A percentile compares a stretch with the other conserved stretches of the same genome.
These are phyloP conservation scores for Furcifer pardalis DNA, from an alignment of 2,797 vertebrate species.

Conservation along the genomic window DNA sequence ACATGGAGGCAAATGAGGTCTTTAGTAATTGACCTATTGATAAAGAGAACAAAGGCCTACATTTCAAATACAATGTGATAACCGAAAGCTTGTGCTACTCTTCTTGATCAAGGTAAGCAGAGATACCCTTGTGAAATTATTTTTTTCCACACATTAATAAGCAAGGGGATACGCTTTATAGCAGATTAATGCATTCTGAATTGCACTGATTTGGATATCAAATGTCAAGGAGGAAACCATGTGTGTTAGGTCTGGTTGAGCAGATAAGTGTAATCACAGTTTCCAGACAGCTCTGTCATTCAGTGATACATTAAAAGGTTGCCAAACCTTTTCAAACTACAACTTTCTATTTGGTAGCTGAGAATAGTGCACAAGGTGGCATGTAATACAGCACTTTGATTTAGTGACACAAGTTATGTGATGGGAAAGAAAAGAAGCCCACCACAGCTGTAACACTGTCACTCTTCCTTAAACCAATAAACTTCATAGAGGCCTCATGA, in stretches of 20 bases:
- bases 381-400: conserved; percentile 28
- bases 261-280: conserved; percentile 60
- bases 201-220: conserved; percentile 31
- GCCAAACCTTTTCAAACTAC: conserved; percentile 39
- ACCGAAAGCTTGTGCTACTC: conserved; percentile 1
- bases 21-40: not conserved
- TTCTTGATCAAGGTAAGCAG: conserved; percentile 21
- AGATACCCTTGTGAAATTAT: conserved; percentile 27
- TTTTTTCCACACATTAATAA: conserved; percentile 27
- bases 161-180: conserved; percentile 1
- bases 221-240: conserved; percentile 39
- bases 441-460: not conserved
- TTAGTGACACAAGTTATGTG: conserved; percentile 42
- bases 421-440: not conserved
- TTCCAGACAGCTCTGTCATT: conserved; percentile 43
- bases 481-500: not conserved
- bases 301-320: conserved; percentile 44
- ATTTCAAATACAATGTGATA: not conserved
- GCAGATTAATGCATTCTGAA: conserved; percentile 46
- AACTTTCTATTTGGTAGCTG: conserved; percentile 36
- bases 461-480: not conserved
- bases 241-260: conserved; percentile 50
- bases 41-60: not conserved
- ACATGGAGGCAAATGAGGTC: not conserved
- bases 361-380: not conserved